Base-by-base conservation (phyloP, 2,797 vertebrate species). In the Syngnathus acus region DNA sequence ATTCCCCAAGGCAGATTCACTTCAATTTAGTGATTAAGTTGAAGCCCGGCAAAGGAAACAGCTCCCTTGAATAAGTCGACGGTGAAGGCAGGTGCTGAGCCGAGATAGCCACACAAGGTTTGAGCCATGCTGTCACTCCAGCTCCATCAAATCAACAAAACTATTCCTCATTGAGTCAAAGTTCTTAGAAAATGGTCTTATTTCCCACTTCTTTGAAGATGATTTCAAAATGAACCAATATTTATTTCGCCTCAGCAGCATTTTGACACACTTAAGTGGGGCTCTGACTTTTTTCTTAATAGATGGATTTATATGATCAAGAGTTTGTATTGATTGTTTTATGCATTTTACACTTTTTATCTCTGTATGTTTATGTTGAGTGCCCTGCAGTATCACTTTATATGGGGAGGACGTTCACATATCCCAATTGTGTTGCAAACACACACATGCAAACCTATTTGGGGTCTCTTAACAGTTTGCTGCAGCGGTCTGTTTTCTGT, bases 1-100 rank as follows among this genome's bases (percentile, higher is more conserved):
- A 5, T 72, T 75, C 65, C 75, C 73, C 55, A 58, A 78, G 69
- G 71, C 76, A 68, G 60, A 76, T 9, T 62, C n/a, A 6, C n/a
- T 62, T 26, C 7, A 45, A 62, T 45, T 17, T 26, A 16, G 23
- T 16, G 39, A 19, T 60, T 40, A 21, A 60, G 58, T 4, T 21
- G 19, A 60, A 47, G 21, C 3, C 19, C 40, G 9, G 40, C 11
- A 4, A 62, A 62, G 26, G n/a, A 62, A 43, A 62, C 13, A 9
- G 55, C 26, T 57, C 11, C 14, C 32, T 17, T 38, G 26, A 57
- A 37, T 57, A 57, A 57, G 55, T 37, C 4, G 32, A 57, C 11
- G 54, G 13, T 2, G 13, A 37, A 57, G 55, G 32, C 55, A 57
- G 55, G 55, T 57, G 55, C 17, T 38, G 16, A 57, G 14, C 26